These are phyloP conservation scores for Pristiophorus japonicus DNA, from an alignment of 2,113 vertebrate species.

Conservation along the genomic window DNA sequence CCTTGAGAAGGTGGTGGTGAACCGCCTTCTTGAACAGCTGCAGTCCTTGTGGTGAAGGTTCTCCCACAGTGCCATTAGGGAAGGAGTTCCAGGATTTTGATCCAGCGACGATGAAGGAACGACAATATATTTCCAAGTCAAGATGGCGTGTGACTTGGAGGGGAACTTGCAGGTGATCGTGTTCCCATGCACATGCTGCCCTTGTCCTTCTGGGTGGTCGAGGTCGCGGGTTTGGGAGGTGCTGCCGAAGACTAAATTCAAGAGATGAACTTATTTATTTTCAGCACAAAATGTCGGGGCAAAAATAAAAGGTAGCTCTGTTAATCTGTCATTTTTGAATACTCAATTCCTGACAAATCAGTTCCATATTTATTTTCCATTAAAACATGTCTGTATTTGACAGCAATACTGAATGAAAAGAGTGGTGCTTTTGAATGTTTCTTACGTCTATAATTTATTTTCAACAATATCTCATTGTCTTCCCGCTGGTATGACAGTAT, in stretches of 20 bases:
- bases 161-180: too few relatives aligned
- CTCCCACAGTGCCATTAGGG: too few relatives aligned
- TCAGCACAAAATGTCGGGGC: not conserved
- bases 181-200: too few relatives aligned
- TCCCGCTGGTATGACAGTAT: not conserved
- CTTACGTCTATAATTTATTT: not conserved
- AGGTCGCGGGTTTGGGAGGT: too few relatives aligned
- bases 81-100: too few relatives aligned
- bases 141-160: too few relatives aligned
- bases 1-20: too few relatives aligned
- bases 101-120: too few relatives aligned
- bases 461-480: not conserved
- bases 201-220: too few relatives aligned
- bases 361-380: not conserved
- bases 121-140: too few relatives aligned
- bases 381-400: not conserved
- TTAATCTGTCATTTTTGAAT: not conserved
- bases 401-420: not conserved
- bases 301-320: not conserved
- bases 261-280: not conserved
- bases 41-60: too few relatives aligned
- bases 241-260: not conserved
- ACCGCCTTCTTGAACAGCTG: too few relatives aligned
- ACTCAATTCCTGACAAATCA: not conserved
- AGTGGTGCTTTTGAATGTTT: not conserved